A percentile compares a stretch with the other conserved stretches of the same genome.
These are phyloP conservation scores for Rhinichthys osculus DNA, from an alignment of 2,797 vertebrate genomes.

Conservation along the genomic window DNA sequence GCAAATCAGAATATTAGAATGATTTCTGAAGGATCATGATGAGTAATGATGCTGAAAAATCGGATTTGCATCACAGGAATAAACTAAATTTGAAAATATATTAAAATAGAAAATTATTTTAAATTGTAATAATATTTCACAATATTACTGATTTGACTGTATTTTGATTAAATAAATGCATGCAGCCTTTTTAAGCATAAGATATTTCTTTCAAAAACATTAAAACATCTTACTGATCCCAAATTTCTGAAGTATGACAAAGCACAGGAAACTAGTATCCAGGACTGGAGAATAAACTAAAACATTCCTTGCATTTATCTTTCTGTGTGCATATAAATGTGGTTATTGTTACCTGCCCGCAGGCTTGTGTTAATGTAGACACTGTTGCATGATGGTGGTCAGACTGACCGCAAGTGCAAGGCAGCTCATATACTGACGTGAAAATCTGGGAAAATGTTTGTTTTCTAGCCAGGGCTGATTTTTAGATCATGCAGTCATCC, in stretches of 20 bases:
- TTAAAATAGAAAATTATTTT: not conserved
- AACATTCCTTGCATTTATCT: not conserved
- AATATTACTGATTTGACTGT: too few relatives aligned
- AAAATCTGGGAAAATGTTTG: conserved; percentile 40
- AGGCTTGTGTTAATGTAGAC: conserved; percentile 33
- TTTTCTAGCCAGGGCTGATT: conserved; percentile 55
- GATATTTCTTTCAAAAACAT: not conserved
- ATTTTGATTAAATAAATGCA: not conserved
- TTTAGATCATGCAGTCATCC: conserved; percentile 5
- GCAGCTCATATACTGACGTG: conserved; percentile 50
- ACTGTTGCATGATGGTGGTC: conserved; percentile 22
- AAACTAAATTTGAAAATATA: not conserved
- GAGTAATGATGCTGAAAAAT: not conserved
- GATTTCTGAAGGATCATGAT: not conserved
- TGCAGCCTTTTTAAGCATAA: not conserved
- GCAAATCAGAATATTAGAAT: not conserved
- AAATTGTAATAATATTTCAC: not conserved
- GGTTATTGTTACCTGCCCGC: not conserved
- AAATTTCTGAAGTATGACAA: not conserved
- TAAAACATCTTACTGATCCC: not conserved
- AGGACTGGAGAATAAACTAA: not conserved
- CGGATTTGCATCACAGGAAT: not conserved
- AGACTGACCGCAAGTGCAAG: conserved; percentile 35
- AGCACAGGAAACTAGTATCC: not conserved
- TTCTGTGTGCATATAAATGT: not conserved